These are phyloP conservation scores for Holothuria glaberrima DNA, from an alignment of 35 echinoderm and acorn worm species.

Conservation along the genomic window DNA sequence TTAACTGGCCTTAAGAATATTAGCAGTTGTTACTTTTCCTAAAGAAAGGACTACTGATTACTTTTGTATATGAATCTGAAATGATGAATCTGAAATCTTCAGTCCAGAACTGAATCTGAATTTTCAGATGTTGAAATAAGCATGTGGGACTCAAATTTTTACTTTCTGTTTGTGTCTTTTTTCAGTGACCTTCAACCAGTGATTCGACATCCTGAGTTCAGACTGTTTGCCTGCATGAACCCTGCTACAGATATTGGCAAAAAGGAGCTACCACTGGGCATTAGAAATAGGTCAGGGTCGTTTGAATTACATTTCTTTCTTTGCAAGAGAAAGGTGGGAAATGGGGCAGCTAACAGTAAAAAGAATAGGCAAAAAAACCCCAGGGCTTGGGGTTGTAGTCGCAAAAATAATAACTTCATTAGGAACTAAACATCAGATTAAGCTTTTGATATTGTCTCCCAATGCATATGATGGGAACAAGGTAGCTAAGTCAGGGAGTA, in stretches of 20 bases:
- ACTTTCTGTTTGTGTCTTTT: background rate
- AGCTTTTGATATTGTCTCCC: too few species aligned
- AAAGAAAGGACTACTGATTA: too few species aligned
- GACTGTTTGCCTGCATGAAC: slow-evolving; percentile 99
- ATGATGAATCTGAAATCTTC: too few species aligned
- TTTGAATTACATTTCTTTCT: background rate
- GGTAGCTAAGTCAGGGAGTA: too few species aligned
- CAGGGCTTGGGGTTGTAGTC: background rate
- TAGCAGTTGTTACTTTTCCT: too few species aligned
- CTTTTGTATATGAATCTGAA: too few species aligned
- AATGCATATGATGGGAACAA: too few species aligned
- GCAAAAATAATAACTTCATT: background rate
- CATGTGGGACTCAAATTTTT: background rate
- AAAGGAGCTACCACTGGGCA: slow-evolving; percentile 92
- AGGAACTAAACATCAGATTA: too few species aligned
- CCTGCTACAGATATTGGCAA: slow-evolving; percentile 98
- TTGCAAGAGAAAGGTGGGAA: background rate
- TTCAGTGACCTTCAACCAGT: slow-evolving; percentile 87
- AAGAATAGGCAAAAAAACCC: too few species aligned
- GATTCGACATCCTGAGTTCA: slow-evolving; percentile 82
- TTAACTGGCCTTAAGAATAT: too few species aligned
- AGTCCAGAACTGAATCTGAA: too few species aligned
- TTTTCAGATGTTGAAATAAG: too few species aligned
- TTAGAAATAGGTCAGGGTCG: slow-evolving; percentile 84
- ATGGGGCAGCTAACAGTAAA: background rate